Evolutionary conservation across 1,140 invertebrate genomes (phyloP), one percentile per base, ranked within the genome.

Genomic region (Drosophila repleta): DNA sequence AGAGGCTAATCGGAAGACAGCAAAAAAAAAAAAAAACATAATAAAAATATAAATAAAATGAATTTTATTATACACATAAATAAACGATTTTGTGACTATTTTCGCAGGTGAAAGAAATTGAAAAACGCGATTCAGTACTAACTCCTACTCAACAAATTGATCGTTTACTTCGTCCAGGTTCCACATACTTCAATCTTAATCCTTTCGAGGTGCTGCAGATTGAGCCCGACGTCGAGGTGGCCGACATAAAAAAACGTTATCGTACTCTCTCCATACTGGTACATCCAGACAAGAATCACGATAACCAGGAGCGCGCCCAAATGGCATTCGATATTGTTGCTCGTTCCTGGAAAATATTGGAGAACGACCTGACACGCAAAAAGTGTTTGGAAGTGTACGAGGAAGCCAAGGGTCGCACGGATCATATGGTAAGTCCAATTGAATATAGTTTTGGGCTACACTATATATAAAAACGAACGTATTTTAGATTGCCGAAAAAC

Each of bases 211-310:
- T 99, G 29, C 93, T 99, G 37, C 97, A 99, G 93, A 95, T 99
- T 74, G 98, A 99, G 85, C 97, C 97, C 29, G 96, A 97, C 61
- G 94, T 95, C 21, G 92, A 96, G 29, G 91, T 99, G 41, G 97
- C 98, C 81, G 97, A 98, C 91, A 96, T 99, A 21, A 99, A 99
- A 92, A 99, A 98, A 91, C 98, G 98, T 93, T 99, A 99, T 92
- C 95, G 97, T 92, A 94, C 97, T 82, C 95, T 99, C 84, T 99
- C 98, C 13, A 98, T 99, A 92, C 93, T 99, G 73, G 97, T 99
- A 1, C 99, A 99, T 96, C 99, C 99, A 21, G 91, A 92, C 52
- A 92, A 92, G 52, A 92, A 91, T 49, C 96, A 96, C 92, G 97
- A 99, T 93, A 97, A 99, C 92, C 93, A 95, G 37, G 98, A 99